phyloP scores from a whole-genome alignment of 2,113 vertebrate species.

The Ptilorrhoa leucosticta region DNA sequence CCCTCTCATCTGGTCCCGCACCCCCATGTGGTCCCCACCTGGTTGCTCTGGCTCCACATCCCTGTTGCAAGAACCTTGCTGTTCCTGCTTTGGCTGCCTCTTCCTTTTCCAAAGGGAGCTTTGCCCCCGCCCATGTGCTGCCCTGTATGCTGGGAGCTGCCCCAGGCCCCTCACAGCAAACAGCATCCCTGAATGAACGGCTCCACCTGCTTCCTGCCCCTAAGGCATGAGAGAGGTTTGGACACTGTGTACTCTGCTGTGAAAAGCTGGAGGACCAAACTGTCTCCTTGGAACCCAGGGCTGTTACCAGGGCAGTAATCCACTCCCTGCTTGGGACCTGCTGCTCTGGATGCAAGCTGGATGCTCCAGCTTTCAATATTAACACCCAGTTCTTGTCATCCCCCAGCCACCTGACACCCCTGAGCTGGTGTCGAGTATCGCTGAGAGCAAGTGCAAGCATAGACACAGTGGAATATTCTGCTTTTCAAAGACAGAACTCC shows the following conservation, averaged over 20 bases:
- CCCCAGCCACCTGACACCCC: not conserved
- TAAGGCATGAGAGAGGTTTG: not conserved
- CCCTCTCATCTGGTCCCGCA: not conserved
- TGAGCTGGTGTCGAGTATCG: accelerated
- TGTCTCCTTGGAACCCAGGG: not conserved
- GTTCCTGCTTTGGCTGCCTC: not conserved
- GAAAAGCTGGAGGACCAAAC: not conserved
- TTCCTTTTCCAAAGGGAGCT: not conserved
- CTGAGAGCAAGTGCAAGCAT: not conserved
- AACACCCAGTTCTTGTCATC: not conserved
- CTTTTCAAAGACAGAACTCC: not conserved
- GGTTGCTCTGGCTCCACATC: not conserved
- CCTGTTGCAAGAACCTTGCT: not conserved
- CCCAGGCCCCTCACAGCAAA: not conserved
- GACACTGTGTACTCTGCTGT: too few relatives aligned
- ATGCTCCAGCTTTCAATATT: not conserved
- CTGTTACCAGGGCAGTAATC: not conserved
- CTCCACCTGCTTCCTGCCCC: not conserved
- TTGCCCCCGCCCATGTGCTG: not conserved
- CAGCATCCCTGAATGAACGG: not conserved
- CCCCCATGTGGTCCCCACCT: not conserved
- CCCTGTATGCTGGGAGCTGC: not conserved
- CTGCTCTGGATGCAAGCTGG: not conserved
- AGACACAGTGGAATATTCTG: not conserved
- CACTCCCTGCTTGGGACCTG: not conserved